A percentile compares a stretch with the other conserved stretches of the same genome.
Evolutionary conservation across 2,888 invertebrate species (phyloP).

Genomic region (Lasiommata megera): DNA sequence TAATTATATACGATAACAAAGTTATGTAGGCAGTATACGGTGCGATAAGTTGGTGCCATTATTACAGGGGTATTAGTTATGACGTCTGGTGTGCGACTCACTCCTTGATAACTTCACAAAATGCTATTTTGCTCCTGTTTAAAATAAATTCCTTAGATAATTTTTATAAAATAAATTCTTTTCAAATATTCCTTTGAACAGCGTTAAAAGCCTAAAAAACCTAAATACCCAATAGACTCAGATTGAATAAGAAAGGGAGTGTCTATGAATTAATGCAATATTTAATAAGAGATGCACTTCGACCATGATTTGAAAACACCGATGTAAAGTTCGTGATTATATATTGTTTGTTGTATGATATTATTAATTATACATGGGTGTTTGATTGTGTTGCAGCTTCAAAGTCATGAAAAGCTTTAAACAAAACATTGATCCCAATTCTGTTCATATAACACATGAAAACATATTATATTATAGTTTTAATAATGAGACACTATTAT

Average conservation of each 20-base stretch:
- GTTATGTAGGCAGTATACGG: constrained; percentile 81
- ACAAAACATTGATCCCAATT: constrained; percentile 11
- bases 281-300: not conserved
- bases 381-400: constrained; percentile 26
- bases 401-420: constrained; percentile 13
- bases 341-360: constrained; percentile 37
- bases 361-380: constrained; percentile 21
- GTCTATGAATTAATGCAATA: not conserved
- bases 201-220: not conserved
- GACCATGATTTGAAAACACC: constrained; percentile 1
- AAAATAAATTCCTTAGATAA: constrained; percentile 18
- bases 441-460: constrained; percentile 13
- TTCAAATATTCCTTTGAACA: not conserved
- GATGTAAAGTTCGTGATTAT: constrained; percentile 24
- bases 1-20: constrained; percentile 75
- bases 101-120: constrained; percentile 47
- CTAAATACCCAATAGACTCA: not conserved
- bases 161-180: constrained; percentile 5
- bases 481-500: constrained; percentile 40
- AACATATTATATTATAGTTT: constrained; percentile 39
- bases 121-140: constrained; percentile 27
- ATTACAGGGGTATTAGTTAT: constrained; percentile 79
- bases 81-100: constrained; percentile 57
- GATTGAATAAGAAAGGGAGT: not conserved
- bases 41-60: constrained; percentile 82